Conservation (phyloP, 2,113 vertebrate genomes). For the Sylvilagus bachmani region DNA sequence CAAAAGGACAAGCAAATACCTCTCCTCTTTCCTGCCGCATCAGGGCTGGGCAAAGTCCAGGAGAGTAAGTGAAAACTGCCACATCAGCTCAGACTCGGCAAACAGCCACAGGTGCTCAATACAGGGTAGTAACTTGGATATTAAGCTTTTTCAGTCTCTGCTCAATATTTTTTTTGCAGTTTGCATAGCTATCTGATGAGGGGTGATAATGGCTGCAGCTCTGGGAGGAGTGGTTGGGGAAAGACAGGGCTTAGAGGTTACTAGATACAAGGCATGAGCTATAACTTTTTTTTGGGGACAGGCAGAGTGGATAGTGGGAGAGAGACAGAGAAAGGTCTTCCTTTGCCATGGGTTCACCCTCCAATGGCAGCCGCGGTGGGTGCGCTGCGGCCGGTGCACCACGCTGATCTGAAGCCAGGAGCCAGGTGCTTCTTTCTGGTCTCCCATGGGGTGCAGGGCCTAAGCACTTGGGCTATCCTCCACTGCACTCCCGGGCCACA, state of each 20-base stretch:
- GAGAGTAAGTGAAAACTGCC: not conserved
- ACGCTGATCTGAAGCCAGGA: no score
- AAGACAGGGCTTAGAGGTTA: not conserved
- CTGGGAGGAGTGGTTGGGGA: not conserved
- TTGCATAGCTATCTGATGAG: slow-evolving; percentile 3
- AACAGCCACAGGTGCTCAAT: not conserved
- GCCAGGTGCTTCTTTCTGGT: no score
- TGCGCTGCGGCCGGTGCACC: no score
- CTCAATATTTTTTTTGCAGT: not conserved
- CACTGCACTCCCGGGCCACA: no score
- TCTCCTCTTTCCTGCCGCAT: not conserved
- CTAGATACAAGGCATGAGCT: slow-evolving; percentile 16
- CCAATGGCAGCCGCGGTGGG: no score
- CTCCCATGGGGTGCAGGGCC: no score
- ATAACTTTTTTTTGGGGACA: no score
- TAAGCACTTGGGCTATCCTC: no score
- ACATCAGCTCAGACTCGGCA: slow-evolving; percentile 5
- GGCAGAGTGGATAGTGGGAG: no score
- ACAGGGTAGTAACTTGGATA: not conserved
- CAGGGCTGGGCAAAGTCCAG: not conserved
- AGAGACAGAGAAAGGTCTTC: no score
- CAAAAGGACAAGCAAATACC: not conserved
- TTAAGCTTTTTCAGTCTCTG: not conserved
- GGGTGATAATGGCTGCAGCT: not conserved
- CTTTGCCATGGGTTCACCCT: no score